phyloP scores from a whole-genome alignment of 2,888 invertebrate genomes.

The Apodemia zela region DNA sequence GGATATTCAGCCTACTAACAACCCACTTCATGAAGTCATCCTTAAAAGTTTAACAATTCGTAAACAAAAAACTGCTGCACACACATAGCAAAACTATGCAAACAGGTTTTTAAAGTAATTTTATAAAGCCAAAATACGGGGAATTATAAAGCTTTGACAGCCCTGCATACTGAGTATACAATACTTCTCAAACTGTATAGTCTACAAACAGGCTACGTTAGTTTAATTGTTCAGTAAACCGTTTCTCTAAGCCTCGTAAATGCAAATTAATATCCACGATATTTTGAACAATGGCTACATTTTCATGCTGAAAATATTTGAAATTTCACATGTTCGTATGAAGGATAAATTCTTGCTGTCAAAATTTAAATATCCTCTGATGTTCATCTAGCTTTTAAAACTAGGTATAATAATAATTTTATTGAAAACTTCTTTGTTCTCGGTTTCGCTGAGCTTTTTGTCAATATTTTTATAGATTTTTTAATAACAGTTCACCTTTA shows the following conservation, averaged over 20 bases:
- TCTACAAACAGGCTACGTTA: slow-evolving; percentile 1
- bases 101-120: no score
- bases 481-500: no score
- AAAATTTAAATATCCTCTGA: neutral
- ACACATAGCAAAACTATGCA: no score
- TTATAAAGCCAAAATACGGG: no score
- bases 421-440: no score
- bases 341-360: neutral
- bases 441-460: no score
- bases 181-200: neutral
- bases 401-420: no score
- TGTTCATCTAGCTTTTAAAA: no score
- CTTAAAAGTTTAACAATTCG: no score
- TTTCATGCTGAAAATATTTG: neutral
- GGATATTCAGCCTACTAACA: no score
- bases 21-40: no score
- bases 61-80: neutral
- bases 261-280: slow-evolving; percentile 7
- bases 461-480: no score
- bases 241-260: slow-evolving; percentile 4
- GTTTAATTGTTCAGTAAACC: slow-evolving; percentile 10
- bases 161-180: neutral
- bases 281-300: neutral
- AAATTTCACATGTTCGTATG: neutral
- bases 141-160: neutral